Percentiles rank a stretch among this genome's conserved stretches.
Evolutionary conservation across 2,888 invertebrate genomes (phyloP).

Genomic region (Xanthia togata): DNA sequence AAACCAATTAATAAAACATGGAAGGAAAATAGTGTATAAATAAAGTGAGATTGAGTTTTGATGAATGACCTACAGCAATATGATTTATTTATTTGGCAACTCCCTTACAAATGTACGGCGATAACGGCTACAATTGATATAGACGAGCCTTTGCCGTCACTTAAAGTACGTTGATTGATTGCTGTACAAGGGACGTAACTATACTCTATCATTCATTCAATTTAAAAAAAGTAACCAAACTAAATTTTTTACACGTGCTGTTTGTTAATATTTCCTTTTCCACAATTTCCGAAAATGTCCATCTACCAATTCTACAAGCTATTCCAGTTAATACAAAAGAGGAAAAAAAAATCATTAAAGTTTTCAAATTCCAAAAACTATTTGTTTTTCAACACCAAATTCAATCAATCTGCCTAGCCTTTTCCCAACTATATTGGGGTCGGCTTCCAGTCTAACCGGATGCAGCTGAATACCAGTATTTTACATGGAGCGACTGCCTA

Average conservation of each 20-base stretch:
- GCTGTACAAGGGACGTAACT: constrained; percentile 59
- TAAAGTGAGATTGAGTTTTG: constrained; percentile 73
- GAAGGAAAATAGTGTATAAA: constrained; percentile 58
- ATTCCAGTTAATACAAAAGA: background rate
- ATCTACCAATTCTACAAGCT: background rate
- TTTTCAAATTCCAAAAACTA: background rate
- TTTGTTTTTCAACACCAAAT: constrained; percentile 15
- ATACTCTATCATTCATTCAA: constrained; percentile 60
- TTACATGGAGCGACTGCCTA: no score
- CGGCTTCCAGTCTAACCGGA: no score
- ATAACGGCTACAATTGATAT: constrained; percentile 81
- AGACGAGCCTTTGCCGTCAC: constrained; percentile 76
- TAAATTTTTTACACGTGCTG: background rate
- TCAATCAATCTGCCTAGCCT: no score
- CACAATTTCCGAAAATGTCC: background rate
- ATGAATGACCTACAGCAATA: constrained; percentile 75
- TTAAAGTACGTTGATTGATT: constrained; percentile 83
- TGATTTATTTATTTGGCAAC: constrained; percentile 81
- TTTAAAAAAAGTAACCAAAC: constrained; percentile 5
- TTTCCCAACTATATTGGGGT: no score
- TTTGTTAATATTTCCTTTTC: background rate
- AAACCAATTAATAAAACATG: constrained; percentile 47
- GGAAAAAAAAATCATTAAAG: background rate
- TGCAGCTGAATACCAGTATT: no score
- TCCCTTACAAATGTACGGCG: constrained; percentile 72